Evolutionary conservation across 2,113 vertebrate genomes (phyloP).

Genomic region (Mionectes macconnelli): DNA sequence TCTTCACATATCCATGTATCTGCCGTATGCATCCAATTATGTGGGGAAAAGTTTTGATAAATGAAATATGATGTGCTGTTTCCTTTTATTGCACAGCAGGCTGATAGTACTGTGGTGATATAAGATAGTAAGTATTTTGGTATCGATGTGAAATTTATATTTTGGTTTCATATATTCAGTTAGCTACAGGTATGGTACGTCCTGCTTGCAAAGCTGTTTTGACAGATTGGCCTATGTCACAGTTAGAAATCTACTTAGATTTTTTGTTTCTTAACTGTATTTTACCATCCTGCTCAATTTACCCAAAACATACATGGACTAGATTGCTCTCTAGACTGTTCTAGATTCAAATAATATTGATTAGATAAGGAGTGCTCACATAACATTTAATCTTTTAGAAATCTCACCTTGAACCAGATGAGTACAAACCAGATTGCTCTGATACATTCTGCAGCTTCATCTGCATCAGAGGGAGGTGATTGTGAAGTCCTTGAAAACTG

Average conservation of each 20-base stretch:
- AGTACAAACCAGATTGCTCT: background rate
- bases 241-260: background rate
- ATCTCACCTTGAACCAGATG: background rate
- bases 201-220: background rate
- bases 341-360: background rate
- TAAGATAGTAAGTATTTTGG: background rate
- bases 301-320: background rate
- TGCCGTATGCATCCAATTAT: background rate
- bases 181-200: background rate
- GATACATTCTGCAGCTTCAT: background rate
- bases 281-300: background rate
- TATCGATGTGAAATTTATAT: background rate
- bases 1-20: background rate
- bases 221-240: background rate
- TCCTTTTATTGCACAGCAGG: background rate
- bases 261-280: background rate
- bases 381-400: background rate
- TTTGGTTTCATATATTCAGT: background rate
- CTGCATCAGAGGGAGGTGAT: background rate
- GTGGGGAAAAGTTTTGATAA: background rate
- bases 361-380: background rate
- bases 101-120: background rate
- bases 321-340: background rate
- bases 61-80: background rate
- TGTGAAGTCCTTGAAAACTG: slow-evolving; percentile 20